Conservation (phyloP, 37 sponge, comb jelly and placozoan genomes). For the Bolinopsis microptera region DNA sequence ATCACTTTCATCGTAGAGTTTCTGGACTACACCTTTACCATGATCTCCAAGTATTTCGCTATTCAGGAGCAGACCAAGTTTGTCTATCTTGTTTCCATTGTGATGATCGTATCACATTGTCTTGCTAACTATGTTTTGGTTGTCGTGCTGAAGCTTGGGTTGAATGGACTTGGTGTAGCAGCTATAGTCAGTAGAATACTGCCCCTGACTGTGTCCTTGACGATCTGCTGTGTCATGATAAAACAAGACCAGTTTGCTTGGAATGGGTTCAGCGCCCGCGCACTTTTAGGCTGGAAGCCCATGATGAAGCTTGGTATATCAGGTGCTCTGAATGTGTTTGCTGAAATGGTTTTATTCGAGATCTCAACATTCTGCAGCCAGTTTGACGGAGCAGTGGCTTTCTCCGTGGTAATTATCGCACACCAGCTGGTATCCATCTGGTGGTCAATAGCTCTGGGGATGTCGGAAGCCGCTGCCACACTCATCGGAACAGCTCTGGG, state of each 20-base stretch:
- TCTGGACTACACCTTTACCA: neutral
- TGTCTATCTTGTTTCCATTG: neutral
- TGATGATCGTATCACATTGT: neutral
- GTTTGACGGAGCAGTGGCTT: neutral
- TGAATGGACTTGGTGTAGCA: neutral
- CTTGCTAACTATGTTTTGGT: neutral
- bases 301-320: neutral
- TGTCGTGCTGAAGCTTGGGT: neutral
- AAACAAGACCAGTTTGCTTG: neutral
- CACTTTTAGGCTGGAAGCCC: conserved; percentile 10
- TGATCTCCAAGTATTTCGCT: neutral
- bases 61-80: neutral
- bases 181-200: neutral
- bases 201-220: neutral
- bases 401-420: neutral
- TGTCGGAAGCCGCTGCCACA: neutral
- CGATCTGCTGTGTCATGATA: neutral
- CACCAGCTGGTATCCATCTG: neutral
- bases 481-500: conserved; percentile 2
- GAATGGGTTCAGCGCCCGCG: neutral
- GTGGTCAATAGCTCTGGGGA: neutral
- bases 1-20: neutral
- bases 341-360: neutral
- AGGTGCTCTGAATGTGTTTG: neutral
- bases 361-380: neutral